Evolutionary conservation across 2,888 invertebrate genomes (phyloP), one percentile per base, ranked within the genome.

Genomic region (Acrobasis repandana): DNA sequence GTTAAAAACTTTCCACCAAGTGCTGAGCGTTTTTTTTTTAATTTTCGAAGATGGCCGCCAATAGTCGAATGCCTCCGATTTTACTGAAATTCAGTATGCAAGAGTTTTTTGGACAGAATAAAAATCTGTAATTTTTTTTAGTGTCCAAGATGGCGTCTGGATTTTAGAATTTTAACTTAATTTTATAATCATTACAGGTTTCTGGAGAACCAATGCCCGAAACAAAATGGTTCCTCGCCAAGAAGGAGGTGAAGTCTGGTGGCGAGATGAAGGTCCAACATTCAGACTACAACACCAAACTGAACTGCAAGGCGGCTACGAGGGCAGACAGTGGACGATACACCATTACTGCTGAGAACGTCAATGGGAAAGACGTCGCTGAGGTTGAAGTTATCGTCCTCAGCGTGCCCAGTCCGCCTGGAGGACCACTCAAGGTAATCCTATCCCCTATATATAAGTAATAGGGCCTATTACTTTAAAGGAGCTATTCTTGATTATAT

Each of bases 181-280:
- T 28, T 6, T 6, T 9, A 34, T 58, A 54, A 46, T 6, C 60
- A 3, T 20, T 28, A 5, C 73, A 92, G 92, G 93, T 93, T 4
- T 93, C 96, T 56, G 99, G 98, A 63, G 98, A 99, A 86, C 98
- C 98, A 9, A 96, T 97, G 82, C 99, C 99, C 0, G 95, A 95
- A 65, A 98, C 98, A 0, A 96, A 95, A 83, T 99, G 99, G 99
- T 93, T 95, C 74, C 93, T 97, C 60, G 96, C 95, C 67, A 96
- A 95, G 74, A 95, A 94, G 72, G 98, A 97, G 77, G 93, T 97
- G 1, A 95, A 94, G 72, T 93, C 95, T 0, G 93, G 94, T 9
- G 96, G 96, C 10, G 95, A 95, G 66, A 90, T 95, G 58, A 97
- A 97, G 79, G 95, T 97, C 0, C 95, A 95, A 58, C 96, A 97